phyloP scores from a whole-genome alignment of 2,888 invertebrate species.

The Coenonympha glycerion region DNA sequence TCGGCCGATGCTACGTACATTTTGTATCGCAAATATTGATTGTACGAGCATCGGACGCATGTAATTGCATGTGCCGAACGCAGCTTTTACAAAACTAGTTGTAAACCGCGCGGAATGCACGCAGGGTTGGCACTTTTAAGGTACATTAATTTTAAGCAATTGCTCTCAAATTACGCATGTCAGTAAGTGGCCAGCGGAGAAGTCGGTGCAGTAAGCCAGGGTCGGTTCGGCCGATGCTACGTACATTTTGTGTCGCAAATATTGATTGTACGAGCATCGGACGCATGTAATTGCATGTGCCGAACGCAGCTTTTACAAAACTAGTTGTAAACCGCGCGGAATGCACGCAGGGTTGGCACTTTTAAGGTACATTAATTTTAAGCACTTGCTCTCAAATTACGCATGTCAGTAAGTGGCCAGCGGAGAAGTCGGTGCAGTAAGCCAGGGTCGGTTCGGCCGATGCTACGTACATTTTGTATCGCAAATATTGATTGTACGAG shows the following conservation, averaged over 20 bases:
- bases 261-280: slow-evolving; percentile 67
- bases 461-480: slow-evolving; percentile 53
- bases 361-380: too few species aligned
- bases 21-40: slow-evolving; percentile 67
- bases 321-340: slow-evolving; percentile 73
- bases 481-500: slow-evolving; percentile 69
- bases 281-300: slow-evolving; percentile 73
- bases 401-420: slow-evolving; percentile 13
- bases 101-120: slow-evolving; percentile 69
- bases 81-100: slow-evolving; percentile 73
- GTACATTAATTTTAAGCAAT: too few species aligned
- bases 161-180: slow-evolving; percentile 6
- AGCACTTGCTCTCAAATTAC: slow-evolving; percentile 9
- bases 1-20: slow-evolving; percentile 47
- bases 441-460: too few species aligned
- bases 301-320: slow-evolving; percentile 71
- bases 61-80: slow-evolving; percentile 72
- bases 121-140: too few species aligned
- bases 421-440: slow-evolving; percentile 40
- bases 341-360: too few species aligned
- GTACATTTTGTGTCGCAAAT: slow-evolving; percentile 61
- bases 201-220: slow-evolving; percentile 50
- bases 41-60: slow-evolving; percentile 66
- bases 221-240: too few species aligned
- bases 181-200: slow-evolving; percentile 12